Evolutionary conservation across 2,113 vertebrate species (phyloP), one percentile per base, ranked within the genome.

Genomic region (Diglossa brunneiventris): DNA sequence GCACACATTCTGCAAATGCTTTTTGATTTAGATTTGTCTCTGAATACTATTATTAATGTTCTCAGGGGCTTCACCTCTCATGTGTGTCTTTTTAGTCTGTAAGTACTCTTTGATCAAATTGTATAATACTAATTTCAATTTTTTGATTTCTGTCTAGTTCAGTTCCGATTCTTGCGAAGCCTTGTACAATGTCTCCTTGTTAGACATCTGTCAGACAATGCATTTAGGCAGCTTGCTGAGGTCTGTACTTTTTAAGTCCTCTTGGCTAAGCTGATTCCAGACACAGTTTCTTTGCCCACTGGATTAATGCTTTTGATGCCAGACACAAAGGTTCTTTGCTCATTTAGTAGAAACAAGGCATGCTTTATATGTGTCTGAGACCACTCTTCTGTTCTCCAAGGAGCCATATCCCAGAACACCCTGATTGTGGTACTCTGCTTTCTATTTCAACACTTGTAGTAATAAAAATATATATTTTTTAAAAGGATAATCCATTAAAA

Each of bases 41-140:
- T 69, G 41, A n/a, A 52, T 81, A 37, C 8, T 3, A 0, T 53
- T 70, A 30, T 41, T 74, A 64, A 50, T 33, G 1, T 55, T 59
- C 28, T 16, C 1, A 1, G 3, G 1, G 5, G 4, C n/a, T 52
- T 55, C 67, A 52, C 24, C 35, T 56, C 23, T 44, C 28, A 6
- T 35, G 18, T 23, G 3, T 18, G 41, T 55, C 10, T 62, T 76
- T 26, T 68, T 49, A 46, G n/a, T 73, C 59, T 73, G 13, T 33
- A 74, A 52, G 28, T 56, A 23, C 8, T 13, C 44, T 74, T 39
- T 26, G 27, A 42, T 56, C 80, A 68, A 77, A 20, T 56, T 27
- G 7, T 52, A 5, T 61, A 20, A 53, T 66, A 15, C 11, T 77
- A 22, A n/a, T 87, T 53, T 73, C 14, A 64, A 41, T 19, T 10